Percentiles rank a stretch among this genome's conserved stretches.
phyloP scores from a whole-genome alignment of 2,113 vertebrate species.

The Myotis yumanensis region DNA sequence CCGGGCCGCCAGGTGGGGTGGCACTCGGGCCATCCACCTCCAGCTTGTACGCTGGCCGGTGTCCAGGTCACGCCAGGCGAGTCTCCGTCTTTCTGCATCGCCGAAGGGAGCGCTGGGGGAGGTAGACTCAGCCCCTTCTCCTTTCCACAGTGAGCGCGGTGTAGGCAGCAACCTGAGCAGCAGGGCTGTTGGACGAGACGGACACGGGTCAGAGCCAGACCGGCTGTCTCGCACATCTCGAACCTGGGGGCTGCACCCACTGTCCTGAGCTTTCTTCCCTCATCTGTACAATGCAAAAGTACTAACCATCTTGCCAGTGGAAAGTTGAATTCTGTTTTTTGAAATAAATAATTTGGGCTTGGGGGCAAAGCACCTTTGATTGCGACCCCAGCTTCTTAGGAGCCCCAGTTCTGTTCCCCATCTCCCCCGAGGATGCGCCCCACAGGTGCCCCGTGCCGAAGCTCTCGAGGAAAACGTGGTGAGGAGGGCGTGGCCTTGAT shows the following conservation, averaged over 20 bases:
- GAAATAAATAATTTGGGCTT: not conserved
- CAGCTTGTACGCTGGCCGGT: rapidly evolving
- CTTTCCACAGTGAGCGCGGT: rapidly evolving
- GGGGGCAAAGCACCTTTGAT: not conserved
- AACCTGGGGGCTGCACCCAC: not conserved
- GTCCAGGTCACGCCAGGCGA: not conserved
- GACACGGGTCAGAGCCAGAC: not conserved
- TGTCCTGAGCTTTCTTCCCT: not conserved
- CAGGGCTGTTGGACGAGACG: rapidly evolving
- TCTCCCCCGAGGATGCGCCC: not conserved
- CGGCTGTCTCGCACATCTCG: not conserved
- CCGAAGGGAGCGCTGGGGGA: not conserved
- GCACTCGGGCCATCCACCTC: not conserved
- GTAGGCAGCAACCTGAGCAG: not conserved
- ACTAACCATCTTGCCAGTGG: not conserved
- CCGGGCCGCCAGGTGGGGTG: not conserved
- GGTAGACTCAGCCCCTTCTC: not conserved
- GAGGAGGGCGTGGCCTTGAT: not conserved
- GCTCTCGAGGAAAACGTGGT: not conserved
- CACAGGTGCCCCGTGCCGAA: not conserved
- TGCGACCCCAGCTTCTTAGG: not conserved
- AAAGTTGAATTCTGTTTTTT: not conserved
- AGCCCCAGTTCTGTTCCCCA: not conserved
- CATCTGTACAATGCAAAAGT: not conserved
- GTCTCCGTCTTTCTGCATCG: not conserved